Evolutionary conservation across 2,888 invertebrate genomes (phyloP).

Genomic region (Dichetophora obliterata): DNA sequence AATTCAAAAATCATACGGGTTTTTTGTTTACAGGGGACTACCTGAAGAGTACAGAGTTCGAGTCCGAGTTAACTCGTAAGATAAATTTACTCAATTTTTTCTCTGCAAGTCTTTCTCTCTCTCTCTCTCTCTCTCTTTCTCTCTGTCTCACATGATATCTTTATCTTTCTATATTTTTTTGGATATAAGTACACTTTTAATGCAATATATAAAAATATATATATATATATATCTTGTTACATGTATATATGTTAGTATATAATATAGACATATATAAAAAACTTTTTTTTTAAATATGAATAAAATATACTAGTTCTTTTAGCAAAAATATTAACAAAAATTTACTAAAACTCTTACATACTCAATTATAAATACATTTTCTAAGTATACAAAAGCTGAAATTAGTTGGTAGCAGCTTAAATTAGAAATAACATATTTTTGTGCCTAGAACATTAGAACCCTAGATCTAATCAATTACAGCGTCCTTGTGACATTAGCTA

Average conservation of each 20-base stretch:
- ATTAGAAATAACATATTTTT: background rate
- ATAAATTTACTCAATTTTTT: slow-evolving; percentile 57
- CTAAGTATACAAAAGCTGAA: background rate
- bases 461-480: background rate
- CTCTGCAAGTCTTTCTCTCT: slow-evolving; percentile 12
- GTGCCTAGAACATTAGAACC: background rate
- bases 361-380: background rate
- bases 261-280: no score
- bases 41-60: slow-evolving; percentile 87
- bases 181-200: background rate
- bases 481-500: background rate
- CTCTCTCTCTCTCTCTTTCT: background rate
- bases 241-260: background rate
- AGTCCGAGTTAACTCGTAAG: slow-evolving; percentile 90
- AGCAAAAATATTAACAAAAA: background rate
- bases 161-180: background rate
- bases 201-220: background rate
- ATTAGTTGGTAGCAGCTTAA: background rate
- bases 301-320: no score
- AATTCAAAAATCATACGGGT: slow-evolving; percentile 62
- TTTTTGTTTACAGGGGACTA: slow-evolving; percentile 74
- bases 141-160: background rate
- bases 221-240: background rate
- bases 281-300: no score
- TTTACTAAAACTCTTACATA: background rate